phyloP scores from a whole-genome alignment of 2,113 vertebrate genomes.

The Periophthalmus modestus region DNA sequence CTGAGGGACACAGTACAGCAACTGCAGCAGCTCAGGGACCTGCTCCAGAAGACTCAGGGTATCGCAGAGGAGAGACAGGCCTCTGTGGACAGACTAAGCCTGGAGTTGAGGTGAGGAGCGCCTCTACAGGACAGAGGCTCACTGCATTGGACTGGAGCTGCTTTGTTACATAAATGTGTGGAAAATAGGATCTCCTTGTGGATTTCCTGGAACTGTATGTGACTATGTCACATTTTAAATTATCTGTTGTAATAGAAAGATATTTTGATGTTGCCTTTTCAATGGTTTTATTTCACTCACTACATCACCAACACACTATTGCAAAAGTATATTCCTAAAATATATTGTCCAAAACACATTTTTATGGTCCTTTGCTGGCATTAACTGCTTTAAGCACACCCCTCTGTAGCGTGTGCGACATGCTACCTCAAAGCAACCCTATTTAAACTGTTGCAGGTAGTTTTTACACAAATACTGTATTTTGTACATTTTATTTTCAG shows the following conservation, averaged over 20 bases:
- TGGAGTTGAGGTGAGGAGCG: slow-evolving; percentile 83
- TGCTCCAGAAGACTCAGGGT: slow-evolving; percentile 82
- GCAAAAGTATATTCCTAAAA: too few species aligned
- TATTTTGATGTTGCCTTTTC: background rate
- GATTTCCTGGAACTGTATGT: background rate
- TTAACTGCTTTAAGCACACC: background rate
- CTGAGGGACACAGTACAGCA: slow-evolving; percentile 76
- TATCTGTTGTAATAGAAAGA: background rate
- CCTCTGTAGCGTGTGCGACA: background rate
- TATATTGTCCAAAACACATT: too few species aligned
- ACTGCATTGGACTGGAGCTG: background rate
- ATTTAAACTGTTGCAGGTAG: background rate
- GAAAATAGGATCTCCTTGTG: background rate
- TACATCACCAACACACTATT: background rate
- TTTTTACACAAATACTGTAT: background rate
- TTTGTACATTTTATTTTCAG: background rate
- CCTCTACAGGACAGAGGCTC: slow-evolving; percentile 16
- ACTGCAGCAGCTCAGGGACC: slow-evolving; percentile 79
- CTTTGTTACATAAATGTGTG: background rate
- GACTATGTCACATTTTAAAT: background rate
- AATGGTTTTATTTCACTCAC: background rate
- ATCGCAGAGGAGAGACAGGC: slow-evolving; percentile 81
- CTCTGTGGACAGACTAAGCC: slow-evolving; percentile 78
- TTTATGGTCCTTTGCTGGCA: background rate
- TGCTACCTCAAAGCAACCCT: background rate